Evolutionary conservation across 2,797 vertebrate genomes (phyloP).

Genomic region (Cynopterus sphinx): DNA sequence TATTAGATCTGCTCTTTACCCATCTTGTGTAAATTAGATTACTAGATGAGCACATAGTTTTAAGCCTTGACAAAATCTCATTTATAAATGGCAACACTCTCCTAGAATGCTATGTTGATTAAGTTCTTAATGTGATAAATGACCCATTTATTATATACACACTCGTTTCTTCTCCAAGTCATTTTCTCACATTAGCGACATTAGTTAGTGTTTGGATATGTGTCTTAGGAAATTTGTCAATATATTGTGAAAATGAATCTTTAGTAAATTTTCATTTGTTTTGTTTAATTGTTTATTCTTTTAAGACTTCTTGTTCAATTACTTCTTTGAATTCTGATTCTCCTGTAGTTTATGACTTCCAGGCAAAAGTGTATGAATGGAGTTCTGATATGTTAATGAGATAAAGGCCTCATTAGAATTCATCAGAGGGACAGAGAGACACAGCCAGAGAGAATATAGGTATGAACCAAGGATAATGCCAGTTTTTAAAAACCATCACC

Average conservation of each 20-base stretch:
- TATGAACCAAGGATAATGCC: neutral
- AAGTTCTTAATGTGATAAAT: neutral
- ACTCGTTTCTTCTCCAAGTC: conserved; percentile 2
- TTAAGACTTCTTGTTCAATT: neutral
- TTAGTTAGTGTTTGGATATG: neutral
- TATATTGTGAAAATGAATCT: neutral
- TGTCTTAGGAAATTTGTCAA: neutral
- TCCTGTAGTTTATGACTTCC: neutral
- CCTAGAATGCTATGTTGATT: neutral
- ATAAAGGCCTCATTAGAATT: neutral
- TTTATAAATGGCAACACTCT: neutral
- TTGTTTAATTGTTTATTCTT: neutral
- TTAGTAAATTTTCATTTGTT: neutral
- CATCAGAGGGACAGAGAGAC: too few species aligned
- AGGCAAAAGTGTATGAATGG: neutral
- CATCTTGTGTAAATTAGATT: neutral
- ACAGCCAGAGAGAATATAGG: neutral
- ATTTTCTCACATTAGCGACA: neutral
- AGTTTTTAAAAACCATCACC: neutral
- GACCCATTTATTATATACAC: neutral
- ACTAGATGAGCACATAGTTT: neutral
- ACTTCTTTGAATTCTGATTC: conserved; percentile 31
- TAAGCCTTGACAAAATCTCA: neutral
- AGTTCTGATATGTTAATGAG: neutral
- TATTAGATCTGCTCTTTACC: neutral